A percentile compares a stretch with the other conserved stretches of the same genome.
Evolutionary conservation across 23 tunicate species (phyloP).

Genomic region (Trididemnum clinides): DNA sequence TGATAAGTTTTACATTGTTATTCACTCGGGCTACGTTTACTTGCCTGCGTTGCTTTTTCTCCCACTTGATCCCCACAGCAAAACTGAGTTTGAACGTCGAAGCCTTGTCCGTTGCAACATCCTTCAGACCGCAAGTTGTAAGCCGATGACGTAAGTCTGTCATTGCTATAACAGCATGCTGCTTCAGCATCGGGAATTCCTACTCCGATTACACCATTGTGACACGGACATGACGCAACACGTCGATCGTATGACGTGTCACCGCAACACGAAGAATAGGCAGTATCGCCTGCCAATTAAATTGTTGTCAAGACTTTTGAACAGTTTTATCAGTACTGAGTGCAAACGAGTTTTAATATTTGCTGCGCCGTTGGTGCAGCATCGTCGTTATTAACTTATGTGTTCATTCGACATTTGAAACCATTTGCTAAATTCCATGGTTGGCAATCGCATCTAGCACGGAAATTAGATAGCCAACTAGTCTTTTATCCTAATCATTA

Average conservation of each 20-base stretch:
- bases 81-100: conserved; percentile 37
- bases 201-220: conserved; percentile 34
- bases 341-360: too few species aligned
- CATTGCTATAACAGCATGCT: conserved; percentile 43
- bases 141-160: background rate
- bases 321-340: too few species aligned
- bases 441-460: too few species aligned
- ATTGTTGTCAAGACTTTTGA: too few species aligned
- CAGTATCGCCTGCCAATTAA: conserved; percentile 60
- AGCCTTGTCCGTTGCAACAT: conserved; percentile 73
- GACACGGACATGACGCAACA: conserved; percentile 80
- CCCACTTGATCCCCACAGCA: conserved; percentile 72
- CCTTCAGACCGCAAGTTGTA: conserved; percentile 41
- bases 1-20: too few species aligned
- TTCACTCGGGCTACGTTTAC: too few species aligned
- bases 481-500: too few species aligned
- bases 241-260: conserved; percentile 79
- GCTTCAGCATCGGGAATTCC: conserved; percentile 15
- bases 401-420: too few species aligned
- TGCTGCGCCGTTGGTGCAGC: too few species aligned
- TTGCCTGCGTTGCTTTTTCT: conserved; percentile 50
- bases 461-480: too few species aligned
- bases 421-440: too few species aligned
- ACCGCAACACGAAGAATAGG: conserved; percentile 77
- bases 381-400: too few species aligned